phyloP scores from a whole-genome alignment of 2,113 vertebrate genomes.

The Hemiscyllium ocellatum region DNA sequence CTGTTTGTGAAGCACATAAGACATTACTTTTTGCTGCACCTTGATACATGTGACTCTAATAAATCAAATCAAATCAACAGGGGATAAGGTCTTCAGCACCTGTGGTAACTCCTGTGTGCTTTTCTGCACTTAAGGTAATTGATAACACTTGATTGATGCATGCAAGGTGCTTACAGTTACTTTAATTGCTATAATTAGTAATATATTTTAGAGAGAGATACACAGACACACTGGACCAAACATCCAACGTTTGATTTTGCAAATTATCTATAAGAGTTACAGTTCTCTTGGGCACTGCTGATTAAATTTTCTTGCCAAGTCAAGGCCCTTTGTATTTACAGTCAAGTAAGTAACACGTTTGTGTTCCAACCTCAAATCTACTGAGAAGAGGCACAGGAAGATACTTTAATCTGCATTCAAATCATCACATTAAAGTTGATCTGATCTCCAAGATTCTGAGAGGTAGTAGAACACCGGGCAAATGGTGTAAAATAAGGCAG shows the following conservation, averaged over 20 bases:
- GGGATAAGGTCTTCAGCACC: not conserved
- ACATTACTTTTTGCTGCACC: no score
- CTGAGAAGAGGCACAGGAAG: not conserved
- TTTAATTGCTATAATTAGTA: not conserved
- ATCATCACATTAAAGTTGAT: not conserved
- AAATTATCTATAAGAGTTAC: not conserved
- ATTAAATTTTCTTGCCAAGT: not conserved
- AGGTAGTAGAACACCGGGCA: not conserved
- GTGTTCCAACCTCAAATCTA: not conserved
- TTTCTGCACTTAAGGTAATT: not conserved
- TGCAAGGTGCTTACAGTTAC: no score
- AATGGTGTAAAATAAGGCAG: not conserved
- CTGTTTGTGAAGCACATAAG: no score
- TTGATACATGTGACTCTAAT: not conserved
- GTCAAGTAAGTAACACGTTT: not conserved
- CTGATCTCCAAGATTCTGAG: not conserved
- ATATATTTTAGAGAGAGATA: not conserved
- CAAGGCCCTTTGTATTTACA: not conserved
- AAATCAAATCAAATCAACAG: not conserved
- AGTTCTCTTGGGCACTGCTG: not conserved
- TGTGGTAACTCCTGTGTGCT: not conserved
- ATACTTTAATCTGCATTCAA: not conserved
- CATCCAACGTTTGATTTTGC: not conserved
- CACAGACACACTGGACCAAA: not conserved
- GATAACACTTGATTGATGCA: not conserved